Evolutionary conservation across 2,113 vertebrate genomes (phyloP), one percentile per base, ranked within the genome.

Genomic region (Murina feae): DNA sequence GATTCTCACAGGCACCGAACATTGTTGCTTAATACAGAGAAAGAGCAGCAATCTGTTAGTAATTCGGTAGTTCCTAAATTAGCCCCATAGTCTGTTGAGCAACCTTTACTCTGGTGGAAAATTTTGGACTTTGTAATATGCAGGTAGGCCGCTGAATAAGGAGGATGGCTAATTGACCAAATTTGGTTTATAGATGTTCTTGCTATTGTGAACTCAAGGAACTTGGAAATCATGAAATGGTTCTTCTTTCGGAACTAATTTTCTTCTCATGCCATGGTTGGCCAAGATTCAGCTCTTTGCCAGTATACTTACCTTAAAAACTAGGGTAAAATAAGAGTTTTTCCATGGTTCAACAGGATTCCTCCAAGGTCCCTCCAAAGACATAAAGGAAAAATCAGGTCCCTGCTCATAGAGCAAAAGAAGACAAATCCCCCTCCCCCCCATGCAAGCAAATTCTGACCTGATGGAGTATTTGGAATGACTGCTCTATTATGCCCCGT

Each of bases 61-160:
- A 68, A 53, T 78, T 89, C 23, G 0, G 94, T 95, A 93, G 95
- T 97, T 95, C 89, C 63, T 86, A 95, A 98, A 82, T 95, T 51
- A 60, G 94, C 91, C 88, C 37, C 72, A 9, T n/a, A 81, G 86
- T 72, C 83, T 95, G 68, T 98, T 97, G 94, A 90, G 96, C 97
- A 98, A 98, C 97, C 87, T 0, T 87, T 95, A 97, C 95, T 97
- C 96, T 89, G 92, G 42, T 96, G 97, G 90, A 97, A 97, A 94
- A 6, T 72, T 97, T 96, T 93, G 68, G 79, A 96, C 96, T 81
- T 95, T 89, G 91, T 79, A 89, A 84, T 93, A 87, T 51, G 79
- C 96, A 97, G 94, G 63, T 96, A 96, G 75, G 49, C 84, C 92
- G 42, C 16, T 95, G 95, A 96, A 93, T 95, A 95, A 97, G 96